Evolutionary conservation across 2,113 vertebrate species (phyloP).

Genomic region (Rostratula benghalensis): DNA sequence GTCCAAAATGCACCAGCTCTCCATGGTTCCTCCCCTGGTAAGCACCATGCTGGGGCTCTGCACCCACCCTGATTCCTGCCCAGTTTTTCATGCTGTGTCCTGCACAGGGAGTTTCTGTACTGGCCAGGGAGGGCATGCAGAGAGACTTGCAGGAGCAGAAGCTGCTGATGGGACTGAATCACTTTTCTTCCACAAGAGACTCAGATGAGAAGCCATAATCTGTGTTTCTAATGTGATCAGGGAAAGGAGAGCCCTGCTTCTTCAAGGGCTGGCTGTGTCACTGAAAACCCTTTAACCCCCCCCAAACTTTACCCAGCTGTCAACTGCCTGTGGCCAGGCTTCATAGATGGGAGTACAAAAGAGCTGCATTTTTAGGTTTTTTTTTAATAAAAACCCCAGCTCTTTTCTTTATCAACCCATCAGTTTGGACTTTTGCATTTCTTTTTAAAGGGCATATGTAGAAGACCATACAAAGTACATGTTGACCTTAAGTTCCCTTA

Average conservation of each 20-base stretch:
- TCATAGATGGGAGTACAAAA: neutral
- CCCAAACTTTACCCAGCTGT: neutral
- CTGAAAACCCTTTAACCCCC: rapidly evolving
- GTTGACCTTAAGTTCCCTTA: rapidly evolving
- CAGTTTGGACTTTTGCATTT: neutral
- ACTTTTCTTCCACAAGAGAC: neutral
- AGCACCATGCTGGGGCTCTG: neutral
- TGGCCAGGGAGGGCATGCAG: rapidly evolving
- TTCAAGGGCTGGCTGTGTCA: neutral
- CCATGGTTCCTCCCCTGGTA: rapidly evolving
- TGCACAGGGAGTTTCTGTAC: neutral
- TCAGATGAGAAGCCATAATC: neutral
- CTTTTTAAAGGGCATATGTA: rapidly evolving
- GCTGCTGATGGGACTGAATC: neutral
- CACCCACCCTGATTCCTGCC: neutral
- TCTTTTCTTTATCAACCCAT: neutral
- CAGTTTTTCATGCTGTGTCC: rapidly evolving
- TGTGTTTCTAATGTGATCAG: neutral
- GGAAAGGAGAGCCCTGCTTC: neutral
- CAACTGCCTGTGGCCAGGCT: neutral
- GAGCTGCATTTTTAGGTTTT: no score
- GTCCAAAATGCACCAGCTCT: neutral
- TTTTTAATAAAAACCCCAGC: neutral
- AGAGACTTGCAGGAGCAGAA: neutral
- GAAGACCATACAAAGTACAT: neutral